Base-by-base conservation (phyloP, 53 echinoderm and acorn worm genomes). In the Echinometra lucunter region DNA sequence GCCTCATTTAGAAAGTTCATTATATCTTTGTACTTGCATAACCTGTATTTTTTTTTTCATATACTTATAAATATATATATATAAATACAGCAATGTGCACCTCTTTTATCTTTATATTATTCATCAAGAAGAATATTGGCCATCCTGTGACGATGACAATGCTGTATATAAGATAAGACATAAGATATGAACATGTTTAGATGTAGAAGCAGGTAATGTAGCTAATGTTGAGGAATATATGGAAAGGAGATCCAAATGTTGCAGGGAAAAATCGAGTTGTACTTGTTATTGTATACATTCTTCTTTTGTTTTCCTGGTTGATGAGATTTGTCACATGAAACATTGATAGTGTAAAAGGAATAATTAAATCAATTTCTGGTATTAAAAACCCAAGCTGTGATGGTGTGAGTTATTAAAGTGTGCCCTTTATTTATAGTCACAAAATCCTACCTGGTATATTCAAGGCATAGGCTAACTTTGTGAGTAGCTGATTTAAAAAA, bases 211-310 rank as follows among this genome's bases (percentile, higher is more conserved):
- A 85, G 85, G 47, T 47, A 85, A 85, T n/a, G 85, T 85, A 85
- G 85, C 45, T 85, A 85, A 85, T 85, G 28, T 85, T 85, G 85
- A 13, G 13, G 49, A 45, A 28, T 85, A 85, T 85, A 49, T 47
- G 85, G 85, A 85, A 49, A 85, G 85, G 85, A 47, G 85, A 85
- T 85, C 23, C 85, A 37, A 5, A 78, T 49, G 78, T 78, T 85
- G 85, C 85, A 85, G 85, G 85, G 85, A 85, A n/a, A n/a, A 44
- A 85, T 21, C 13, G 85, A 85, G 49, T 85, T 85, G 85, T 85
- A 85, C 85, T 85, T 85, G 10, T 85, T 85, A 85, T 85, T 85
- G 85, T 85, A 85, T 85, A 28, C 85, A 85, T 85, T 85, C 85
- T 85, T 85, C 7, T 47, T 85, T 49, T 47, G 47, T 47, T 85